Percentiles rank a stretch among this genome's conserved stretches.
Conservation (phyloP, 1,140 invertebrate species). For the Drosophila mojavensis region DNA sequence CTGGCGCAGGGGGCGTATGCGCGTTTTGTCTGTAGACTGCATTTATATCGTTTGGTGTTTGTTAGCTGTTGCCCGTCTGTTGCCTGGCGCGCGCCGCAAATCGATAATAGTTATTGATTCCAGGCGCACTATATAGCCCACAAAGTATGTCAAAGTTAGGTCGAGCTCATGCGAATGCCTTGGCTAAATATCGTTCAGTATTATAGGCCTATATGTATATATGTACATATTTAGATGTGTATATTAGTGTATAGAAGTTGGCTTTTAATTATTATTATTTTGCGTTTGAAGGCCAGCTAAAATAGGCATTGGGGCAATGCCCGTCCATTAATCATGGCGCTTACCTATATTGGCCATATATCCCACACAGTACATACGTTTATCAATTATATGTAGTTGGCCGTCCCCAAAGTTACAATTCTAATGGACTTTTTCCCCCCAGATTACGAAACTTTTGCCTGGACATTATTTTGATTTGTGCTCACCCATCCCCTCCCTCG, state of each 20-base stretch:
- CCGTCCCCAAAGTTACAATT: background rate
- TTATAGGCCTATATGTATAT: background rate
- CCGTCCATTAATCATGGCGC: constrained; percentile 62
- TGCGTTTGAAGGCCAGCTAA: constrained; percentile 25
- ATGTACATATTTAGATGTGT: background rate
- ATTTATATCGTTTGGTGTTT: constrained; percentile 16
- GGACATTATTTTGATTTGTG: constrained; percentile 40
- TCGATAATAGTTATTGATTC: constrained; percentile 74
- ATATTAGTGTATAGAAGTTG: constrained; percentile 1
- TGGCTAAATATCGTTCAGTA: constrained; percentile 15
- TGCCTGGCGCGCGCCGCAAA: constrained; percentile 41
- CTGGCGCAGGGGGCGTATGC: constrained; percentile 47
- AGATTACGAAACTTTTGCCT: constrained; percentile 43
- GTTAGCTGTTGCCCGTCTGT: constrained; percentile 30
- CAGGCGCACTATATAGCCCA: constrained; percentile 17
- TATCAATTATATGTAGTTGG: constrained; percentile 37
- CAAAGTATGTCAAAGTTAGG: constrained; percentile 76
- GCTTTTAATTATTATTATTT: constrained; percentile 72
- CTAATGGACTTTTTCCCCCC: constrained; percentile 40
- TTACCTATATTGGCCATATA: constrained; percentile 26
- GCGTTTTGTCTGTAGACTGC: constrained; percentile 39
- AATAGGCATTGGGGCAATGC: constrained; percentile 22
- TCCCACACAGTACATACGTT: constrained; percentile 2
- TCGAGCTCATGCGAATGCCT: constrained; percentile 62
- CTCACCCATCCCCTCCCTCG: too few species aligned